phyloP scores from a whole-genome alignment of 2,113 vertebrate genomes.

The Capra hircus region DNA sequence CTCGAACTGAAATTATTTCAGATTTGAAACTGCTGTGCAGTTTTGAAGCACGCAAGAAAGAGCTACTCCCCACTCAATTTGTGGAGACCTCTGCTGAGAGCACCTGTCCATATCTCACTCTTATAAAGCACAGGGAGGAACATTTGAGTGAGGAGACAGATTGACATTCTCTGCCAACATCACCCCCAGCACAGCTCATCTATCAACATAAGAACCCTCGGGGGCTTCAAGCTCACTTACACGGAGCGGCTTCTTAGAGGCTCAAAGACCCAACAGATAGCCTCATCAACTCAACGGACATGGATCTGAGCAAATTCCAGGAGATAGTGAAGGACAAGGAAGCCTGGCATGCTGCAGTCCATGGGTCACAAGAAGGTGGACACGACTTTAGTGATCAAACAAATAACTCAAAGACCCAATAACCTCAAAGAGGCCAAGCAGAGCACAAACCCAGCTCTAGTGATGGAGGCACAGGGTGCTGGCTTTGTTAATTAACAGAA shows the following conservation, averaged over 20 bases:
- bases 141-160: fast-evolving
- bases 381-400: background rate
- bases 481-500: background rate
- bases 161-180: background rate
- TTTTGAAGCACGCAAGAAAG: background rate
- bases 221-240: background rate
- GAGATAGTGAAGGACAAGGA: background rate
- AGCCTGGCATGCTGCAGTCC: background rate
- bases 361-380: background rate
- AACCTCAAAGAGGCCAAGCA: background rate
- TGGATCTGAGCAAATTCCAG: background rate
- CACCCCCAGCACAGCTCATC: fast-evolving
- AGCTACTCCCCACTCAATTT: background rate
- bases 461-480: fast-evolving
- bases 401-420: background rate
- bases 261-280: background rate
- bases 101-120: fast-evolving
- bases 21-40: background rate
- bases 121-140: background rate
- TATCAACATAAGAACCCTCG: background rate
- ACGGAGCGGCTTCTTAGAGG: background rate
- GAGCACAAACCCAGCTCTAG: background rate
- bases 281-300: background rate
- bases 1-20: background rate
- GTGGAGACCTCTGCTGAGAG: background rate